These are phyloP conservation scores for Sciurus carolinensis DNA, from an alignment of 2,797 vertebrate genomes.

Conservation along the genomic window DNA sequence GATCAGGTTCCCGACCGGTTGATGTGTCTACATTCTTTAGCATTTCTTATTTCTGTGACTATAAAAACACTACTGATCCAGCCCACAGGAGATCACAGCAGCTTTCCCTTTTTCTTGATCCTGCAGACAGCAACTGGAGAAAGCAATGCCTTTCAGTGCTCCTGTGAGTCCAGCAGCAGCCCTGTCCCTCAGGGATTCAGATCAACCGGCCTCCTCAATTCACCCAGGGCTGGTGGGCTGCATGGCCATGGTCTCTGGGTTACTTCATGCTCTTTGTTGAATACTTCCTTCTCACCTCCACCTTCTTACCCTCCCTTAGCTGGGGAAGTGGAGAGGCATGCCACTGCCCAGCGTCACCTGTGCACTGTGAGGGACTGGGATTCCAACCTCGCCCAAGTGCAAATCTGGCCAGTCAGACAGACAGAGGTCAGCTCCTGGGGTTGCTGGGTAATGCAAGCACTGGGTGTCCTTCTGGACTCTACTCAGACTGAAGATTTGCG, in stretches of 20 bases:
- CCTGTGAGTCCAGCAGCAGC: fast-evolving
- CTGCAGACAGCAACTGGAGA: background rate
- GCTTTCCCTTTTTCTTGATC: background rate
- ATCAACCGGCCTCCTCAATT: too few relatives aligned
- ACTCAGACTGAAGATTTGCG: too few relatives aligned
- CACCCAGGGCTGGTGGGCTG: too few relatives aligned
- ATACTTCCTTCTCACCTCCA: background rate
- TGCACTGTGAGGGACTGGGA: background rate
- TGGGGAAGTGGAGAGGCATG: background rate
- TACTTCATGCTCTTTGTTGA: too few relatives aligned
- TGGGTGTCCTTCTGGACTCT: background rate
- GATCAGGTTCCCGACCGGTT: background rate
- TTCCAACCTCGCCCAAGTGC: background rate
- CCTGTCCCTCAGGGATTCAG: too few relatives aligned
- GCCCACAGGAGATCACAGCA: background rate
- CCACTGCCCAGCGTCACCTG: background rate
- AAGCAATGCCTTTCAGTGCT: background rate
- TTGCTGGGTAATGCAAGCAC: background rate
- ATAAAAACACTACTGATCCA: background rate
- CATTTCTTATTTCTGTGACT: constrained; percentile 15
- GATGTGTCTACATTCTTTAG: background rate
- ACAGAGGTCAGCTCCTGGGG: background rate
- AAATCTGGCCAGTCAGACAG: background rate
- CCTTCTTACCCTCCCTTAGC: background rate
- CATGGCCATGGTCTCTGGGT: too few relatives aligned